Evolutionary conservation across 2,797 vertebrate genomes (phyloP), one percentile per base, ranked within the genome.

Genomic region (Knipowitschia caucasica): DNA sequence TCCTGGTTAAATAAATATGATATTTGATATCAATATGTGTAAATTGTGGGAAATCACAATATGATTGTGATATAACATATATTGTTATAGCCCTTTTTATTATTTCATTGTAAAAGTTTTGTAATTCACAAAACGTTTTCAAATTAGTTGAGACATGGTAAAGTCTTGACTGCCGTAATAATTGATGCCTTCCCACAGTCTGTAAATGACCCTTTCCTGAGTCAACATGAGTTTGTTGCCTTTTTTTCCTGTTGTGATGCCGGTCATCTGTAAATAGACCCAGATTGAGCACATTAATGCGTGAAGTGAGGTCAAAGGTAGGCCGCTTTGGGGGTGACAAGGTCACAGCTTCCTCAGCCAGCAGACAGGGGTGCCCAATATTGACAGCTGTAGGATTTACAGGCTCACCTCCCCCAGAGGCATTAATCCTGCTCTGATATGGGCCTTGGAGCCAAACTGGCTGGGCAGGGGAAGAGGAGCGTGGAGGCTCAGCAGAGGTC

Each of bases 381-480:
- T 73, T 83, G 75, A 73, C 73, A 83, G 81, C 70, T 75, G 76
- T 66, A 79, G 82, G 78, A 87, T 86, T 83, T 87, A 88, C 79
- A 80, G 71, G 82, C 76, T 75, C 67, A 67, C 83, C 81, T 84
- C 78, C 86, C 77, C 58, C 72, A 71, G 69, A 82, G 54, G 60
- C 84, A 89, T 91, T 86, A 85, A 89, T 89, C 88, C 85, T 83
- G 25, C 33, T 69, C 72, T 79, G 86, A 89, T 90, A 86, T 73
- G 85, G 79, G 59, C 56, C 44, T 62, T 86, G 86, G 86, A 88
- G 89, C 83, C 87, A 78, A 53, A 47, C 73, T 88, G 89, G 80
- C 89, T 86, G 77, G 83, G 54, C 59, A 75, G 65, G 53, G 59
- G 76, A 70, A 83, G 73, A 84, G 81, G 83, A 80, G 74, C 64